Base-by-base conservation (phyloP, 1,140 invertebrate species). In the Drosophila ficusphila region DNA sequence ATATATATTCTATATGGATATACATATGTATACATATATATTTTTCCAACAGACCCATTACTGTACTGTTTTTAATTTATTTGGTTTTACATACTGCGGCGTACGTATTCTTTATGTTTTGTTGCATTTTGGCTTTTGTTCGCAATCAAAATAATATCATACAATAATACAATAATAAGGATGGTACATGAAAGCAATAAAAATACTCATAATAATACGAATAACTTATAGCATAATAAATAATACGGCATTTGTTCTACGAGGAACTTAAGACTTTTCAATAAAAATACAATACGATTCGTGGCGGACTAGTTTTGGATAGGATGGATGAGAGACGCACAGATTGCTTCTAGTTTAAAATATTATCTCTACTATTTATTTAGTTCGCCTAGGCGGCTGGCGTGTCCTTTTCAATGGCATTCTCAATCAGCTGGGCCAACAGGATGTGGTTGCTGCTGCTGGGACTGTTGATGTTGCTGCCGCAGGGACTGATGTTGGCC, bases 191-290 rank as follows among this genome's bases (percentile, higher is more conserved):
- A 29, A 47, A 46, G 49, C 49, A 71, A 52, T 54, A 62, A 62
- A 42, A 36, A 75, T 52, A 46, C 34, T 48, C 57, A 52, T 77
- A 47, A 72, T 39, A 18, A 74, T 57, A 23, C 31, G 46, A 49
- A 51, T 54, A 49, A 52, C 56, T 79, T 56, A 75, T 54, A 67
- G 16, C 39, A 65, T 57, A 76, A 65, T 57, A 76, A 29, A 44
- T 61, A 76, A 69, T 68, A 53, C 61, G 72, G 62, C 53, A 54
- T 75, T 58, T 75, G 41, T 62, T 76, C 64, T 33, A 41, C 19
- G 48, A 7, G 27, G 52, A 57, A 46, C 41, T 64, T 64, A 71
- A 34, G 36, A 39, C 14, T 29, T 18, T 25, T 48, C 25, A 18
- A 6, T 67, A 39, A 29, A 52, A 69, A 49, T 64, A 60, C 23